These are phyloP conservation scores for Alloscopus bannaensis DNA, from an alignment of 2,888 invertebrate genomes.

Conservation along the genomic window DNA sequence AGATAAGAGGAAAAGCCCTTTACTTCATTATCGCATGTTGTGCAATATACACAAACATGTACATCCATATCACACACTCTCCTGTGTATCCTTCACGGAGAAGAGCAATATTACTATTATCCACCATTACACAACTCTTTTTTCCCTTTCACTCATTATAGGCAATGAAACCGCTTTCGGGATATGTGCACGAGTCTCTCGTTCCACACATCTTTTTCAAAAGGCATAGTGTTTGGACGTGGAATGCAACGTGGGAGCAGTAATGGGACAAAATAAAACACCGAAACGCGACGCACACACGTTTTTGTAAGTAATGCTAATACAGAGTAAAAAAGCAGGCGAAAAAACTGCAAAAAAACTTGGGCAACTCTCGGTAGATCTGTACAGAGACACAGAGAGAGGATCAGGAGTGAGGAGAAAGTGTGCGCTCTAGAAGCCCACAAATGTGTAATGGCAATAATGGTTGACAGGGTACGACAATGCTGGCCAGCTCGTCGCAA, in stretches of 20 bases:
- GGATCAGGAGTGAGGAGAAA: conserved; percentile 9
- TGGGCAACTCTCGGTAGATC: conserved; percentile 5
- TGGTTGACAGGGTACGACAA: conserved; percentile 50
- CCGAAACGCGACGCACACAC: conserved; percentile 15
- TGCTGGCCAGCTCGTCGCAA: conserved; percentile 54
- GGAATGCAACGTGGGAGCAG: conserved; percentile 47
- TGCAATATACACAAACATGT: neutral
- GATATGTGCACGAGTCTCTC: too few species aligned
- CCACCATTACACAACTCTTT: too few species aligned
- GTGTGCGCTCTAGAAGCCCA: conserved; percentile 39
- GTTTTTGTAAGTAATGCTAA: too few species aligned
- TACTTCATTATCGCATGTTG: conserved; percentile 42
- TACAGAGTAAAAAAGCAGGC: too few species aligned
- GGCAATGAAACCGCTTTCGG: conserved; percentile 30
- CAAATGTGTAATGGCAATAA: conserved; percentile 54
- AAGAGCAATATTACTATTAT: conserved; percentile 22
- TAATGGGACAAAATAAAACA: conserved; percentile 25
- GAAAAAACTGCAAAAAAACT: too few species aligned
- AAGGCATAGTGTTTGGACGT: too few species aligned
- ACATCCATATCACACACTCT: conserved; percentile 4
- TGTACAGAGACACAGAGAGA: neutral
- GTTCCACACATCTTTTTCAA: too few species aligned
- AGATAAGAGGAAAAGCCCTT: conserved; percentile 33
- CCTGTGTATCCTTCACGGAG: conserved; percentile 8
- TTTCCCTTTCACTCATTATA: conserved; percentile 48